Evolutionary conservation across 2,113 vertebrate species (phyloP), one percentile per base, ranked within the genome.

Genomic region (Plectropomus leopardus): DNA sequence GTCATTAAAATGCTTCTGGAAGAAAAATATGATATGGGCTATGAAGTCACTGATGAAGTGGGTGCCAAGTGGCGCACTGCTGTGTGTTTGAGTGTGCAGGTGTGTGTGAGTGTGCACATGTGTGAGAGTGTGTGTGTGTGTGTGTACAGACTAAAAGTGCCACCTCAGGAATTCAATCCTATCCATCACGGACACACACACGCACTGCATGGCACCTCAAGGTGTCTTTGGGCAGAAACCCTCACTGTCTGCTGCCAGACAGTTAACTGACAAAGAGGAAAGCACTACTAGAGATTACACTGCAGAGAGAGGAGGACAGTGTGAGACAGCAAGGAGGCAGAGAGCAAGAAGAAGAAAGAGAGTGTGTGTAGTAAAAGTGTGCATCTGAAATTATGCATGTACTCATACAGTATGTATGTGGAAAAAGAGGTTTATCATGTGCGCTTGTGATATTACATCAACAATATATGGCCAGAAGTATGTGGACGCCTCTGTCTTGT

Each of bases 141-240:
- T 45, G 53, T 65, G 36, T 65, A 17, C 24, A 5, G 51, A 48
- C n/a, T 26, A 57, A 67, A 76, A 67, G 63, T 67, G 73, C 73
- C 63, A 67, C 28, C 61, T 76, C 51, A 76, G 73, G 61, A 66
- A 66, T 76, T 66, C 51, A 76, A 30, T 57, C 40, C 73, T 67
- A 76, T 76, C 73, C 73, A 76, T 76, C 79, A 83, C 51, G 60
- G 42, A 36, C 68, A 34, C 30, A 36, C 63, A 51, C 72, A 47
- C 82, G 78, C 85, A 59, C 42, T 61, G 28, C 76, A 76, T 68
- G 85, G 87, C 92, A 85, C 88, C 87, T 94, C 91, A 94, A 95
- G 94, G 94, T 94, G 94, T 94, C 92, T 95, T 94, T 94, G 93
- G 85, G 71, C 76, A 85, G 68, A 88, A 91, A 86, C 68, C 55